Conservation (phyloP, 2,113 vertebrate species). For the Aplodontia rufa region DNA sequence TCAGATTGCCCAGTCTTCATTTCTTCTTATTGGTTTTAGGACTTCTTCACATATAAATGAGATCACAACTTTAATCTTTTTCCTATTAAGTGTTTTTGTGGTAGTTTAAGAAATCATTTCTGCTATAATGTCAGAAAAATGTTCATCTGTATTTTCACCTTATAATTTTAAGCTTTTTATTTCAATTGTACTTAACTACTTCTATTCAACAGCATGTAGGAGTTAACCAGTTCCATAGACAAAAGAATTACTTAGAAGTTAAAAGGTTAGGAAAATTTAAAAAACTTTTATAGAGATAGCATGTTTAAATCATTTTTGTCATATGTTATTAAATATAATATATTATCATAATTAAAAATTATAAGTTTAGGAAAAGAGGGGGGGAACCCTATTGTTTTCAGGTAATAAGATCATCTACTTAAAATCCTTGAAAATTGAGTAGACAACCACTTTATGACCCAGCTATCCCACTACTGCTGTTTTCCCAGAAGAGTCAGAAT, state of each 20-base stretch:
- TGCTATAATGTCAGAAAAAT: not conserved
- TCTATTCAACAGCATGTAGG: not conserved
- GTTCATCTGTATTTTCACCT: not conserved
- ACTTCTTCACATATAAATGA: slow-evolving; percentile 20
- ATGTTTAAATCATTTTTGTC: too few species aligned
- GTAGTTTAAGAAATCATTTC: not conserved
- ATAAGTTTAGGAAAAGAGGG: not conserved
- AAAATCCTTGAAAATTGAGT: not conserved
- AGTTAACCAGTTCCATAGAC: not conserved
- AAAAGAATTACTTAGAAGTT: not conserved
- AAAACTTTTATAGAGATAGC: too few species aligned
- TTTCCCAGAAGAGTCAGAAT: too few species aligned
- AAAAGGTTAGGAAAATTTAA: not conserved
- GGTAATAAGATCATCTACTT: not conserved
- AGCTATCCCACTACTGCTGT: too few species aligned
- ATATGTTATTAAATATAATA: too few species aligned
- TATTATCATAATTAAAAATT: too few species aligned
- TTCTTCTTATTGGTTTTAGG: slow-evolving; percentile 36
- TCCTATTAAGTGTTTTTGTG: not conserved
- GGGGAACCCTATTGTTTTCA: not conserved
- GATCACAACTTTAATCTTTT: not conserved
- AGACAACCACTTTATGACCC: too few species aligned
- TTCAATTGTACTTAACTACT: not conserved
- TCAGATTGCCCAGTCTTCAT: not conserved
- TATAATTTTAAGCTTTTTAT: slow-evolving; percentile 29